These are phyloP conservation scores for Sesamia nonagrioides DNA, from an alignment of 1,140 invertebrate species.

Conservation along the genomic window DNA sequence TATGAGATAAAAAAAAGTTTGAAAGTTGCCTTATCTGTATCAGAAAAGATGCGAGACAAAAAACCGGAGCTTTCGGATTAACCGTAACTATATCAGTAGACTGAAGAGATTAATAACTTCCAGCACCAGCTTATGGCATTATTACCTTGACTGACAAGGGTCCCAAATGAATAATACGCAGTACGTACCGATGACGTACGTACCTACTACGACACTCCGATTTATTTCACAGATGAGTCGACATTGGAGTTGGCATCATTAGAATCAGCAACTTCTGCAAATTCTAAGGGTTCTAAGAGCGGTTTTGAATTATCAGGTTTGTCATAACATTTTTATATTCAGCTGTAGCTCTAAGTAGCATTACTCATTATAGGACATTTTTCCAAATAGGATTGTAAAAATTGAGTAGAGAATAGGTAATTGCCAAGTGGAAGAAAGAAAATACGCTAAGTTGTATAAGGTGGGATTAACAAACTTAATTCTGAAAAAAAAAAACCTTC, in stretches of 20 bases:
- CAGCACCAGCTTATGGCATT: neutral
- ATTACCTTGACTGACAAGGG: constrained; percentile 8
- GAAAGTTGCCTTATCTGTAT: neutral
- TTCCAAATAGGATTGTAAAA: too few species aligned
- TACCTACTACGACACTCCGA: neutral
- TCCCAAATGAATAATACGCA: neutral
- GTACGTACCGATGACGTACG: neutral
- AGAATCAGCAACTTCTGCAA: constrained; percentile 68
- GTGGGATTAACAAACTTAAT: too few species aligned
- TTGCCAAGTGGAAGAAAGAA: too few species aligned
- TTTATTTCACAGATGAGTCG: constrained; percentile 65
- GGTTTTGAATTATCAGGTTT: constrained; percentile 66
- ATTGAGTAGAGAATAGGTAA: too few species aligned
- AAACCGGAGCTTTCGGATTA: neutral
- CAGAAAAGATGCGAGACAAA: neutral
- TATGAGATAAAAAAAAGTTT: neutral
- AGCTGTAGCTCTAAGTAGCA: too few species aligned
- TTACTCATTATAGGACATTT: too few species aligned
- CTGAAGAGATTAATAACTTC: constrained; percentile 18
- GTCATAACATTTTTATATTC: neutral
- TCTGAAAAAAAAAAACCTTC: too few species aligned
- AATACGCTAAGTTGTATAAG: too few species aligned
- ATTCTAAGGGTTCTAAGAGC: constrained; percentile 75
- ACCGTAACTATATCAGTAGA: constrained; percentile 15
- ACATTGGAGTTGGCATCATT: constrained; percentile 67